These are phyloP conservation scores for Acipenser transmontanus DNA, from an alignment of 2,797 vertebrate genomes.

Conservation along the genomic window DNA sequence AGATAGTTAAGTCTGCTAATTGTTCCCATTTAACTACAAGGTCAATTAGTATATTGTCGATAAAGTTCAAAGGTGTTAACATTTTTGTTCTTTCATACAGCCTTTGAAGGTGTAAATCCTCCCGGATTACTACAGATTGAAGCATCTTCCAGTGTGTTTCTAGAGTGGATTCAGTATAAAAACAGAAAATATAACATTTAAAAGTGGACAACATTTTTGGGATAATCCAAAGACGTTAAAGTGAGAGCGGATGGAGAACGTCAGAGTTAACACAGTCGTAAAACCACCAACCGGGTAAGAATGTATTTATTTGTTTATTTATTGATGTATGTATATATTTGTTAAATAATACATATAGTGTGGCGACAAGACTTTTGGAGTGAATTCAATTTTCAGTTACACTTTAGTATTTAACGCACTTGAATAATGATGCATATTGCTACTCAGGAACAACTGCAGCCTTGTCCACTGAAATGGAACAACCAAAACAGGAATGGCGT, in stretches of 20 bases:
- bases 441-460: too few species aligned
- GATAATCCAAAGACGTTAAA: conserved; percentile 17
- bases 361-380: too few species aligned
- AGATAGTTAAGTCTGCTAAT: too few species aligned
- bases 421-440: too few species aligned
- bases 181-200: conserved; percentile 17
- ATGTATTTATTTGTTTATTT: neutral
- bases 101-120: neutral
- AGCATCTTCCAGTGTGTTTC: conserved; percentile 23
- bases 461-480: too few species aligned
- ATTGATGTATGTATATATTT: neutral
- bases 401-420: too few species aligned
- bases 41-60: too few species aligned
- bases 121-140: conserved; percentile 20
- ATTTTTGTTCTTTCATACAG: neutral
- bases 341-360: too few species aligned
- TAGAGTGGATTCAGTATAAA: conserved; percentile 12
- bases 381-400: too few species aligned
- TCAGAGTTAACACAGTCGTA: conserved; percentile 19
- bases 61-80: too few species aligned
- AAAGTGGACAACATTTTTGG: conserved; percentile 20
- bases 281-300: conserved; percentile 56
- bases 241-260: conserved; percentile 38
- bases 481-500: too few species aligned
- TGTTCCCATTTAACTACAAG: too few species aligned